Evolutionary conservation across 2,888 invertebrate species (phyloP), one percentile per base, ranked within the genome.

Genomic region (Bellardia pandia): DNA sequence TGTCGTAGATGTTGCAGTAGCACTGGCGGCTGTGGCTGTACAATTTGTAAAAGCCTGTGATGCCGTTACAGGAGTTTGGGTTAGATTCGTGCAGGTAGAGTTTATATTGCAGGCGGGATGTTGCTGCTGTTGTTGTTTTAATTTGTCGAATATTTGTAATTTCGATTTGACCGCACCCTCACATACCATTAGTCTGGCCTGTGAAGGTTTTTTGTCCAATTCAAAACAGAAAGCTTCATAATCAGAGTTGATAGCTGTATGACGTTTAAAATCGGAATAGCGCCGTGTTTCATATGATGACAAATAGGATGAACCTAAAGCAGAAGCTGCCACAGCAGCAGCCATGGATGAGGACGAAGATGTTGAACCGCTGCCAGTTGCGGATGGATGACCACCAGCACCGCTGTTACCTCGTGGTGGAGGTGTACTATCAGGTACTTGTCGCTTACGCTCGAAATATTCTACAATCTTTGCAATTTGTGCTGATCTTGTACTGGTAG

Each of bases 111-210:
- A 77, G 14, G 79, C 45, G 58, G 89, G 85, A 56, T 89, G 45
- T 16, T 90, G 90, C n/a, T 89, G 90, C 13, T 91, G 45, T n/a
- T 90, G 92, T 48, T 93, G 93, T 88, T 94, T 95, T 92, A 96
- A 95, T 92, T 96, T 97, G 93, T 98, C 98, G 93, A 98, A 98
- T 58, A 98, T 95, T 89, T 96, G 97, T 92, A 98, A 94, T 93
- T 98, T 98, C 76, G 97, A 97, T 91, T 96, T 95, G 85, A 98
- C 98, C 75, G 97, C 97, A 89, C 98, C 98, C 92, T 97, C 97
- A 93, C 97, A 98, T 51, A 98, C 95, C 92, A 96, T 96, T 89
- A 97, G 95, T 66, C 97, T 94, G 90, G 95, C 96, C 89, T 95
- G 95, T 51, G 95, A 94, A 48, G 94, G 92, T 80, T 93, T 93